Percentiles rank a stretch among this genome's conserved stretches.
phyloP scores from a whole-genome alignment of 2,113 vertebrate genomes.

The Podarcis muralis region DNA sequence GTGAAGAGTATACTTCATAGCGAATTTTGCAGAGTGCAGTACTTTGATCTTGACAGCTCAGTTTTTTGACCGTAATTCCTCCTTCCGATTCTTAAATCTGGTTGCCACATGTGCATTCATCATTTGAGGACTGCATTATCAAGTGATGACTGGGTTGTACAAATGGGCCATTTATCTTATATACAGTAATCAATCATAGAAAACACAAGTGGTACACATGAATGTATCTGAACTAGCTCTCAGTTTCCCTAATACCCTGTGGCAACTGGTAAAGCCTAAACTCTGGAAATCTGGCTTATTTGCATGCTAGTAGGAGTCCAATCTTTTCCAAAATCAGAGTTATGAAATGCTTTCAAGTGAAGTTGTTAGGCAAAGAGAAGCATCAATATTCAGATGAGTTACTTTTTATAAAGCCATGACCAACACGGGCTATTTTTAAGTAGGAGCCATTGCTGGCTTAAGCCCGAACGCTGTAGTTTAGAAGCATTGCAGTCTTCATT shows the following conservation, averaged over 20 bases:
- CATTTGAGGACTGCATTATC: neutral
- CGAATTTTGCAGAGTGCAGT: neutral
- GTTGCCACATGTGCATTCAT: neutral
- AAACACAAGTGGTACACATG: neutral
- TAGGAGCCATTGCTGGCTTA: neutral
- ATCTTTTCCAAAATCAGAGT: constrained; percentile 32
- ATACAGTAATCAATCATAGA: neutral
- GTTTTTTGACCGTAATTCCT: neutral
- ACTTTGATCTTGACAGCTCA: neutral
- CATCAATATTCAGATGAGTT: neutral
- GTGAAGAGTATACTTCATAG: neutral
- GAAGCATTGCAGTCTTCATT: too few species aligned
- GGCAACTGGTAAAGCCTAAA: neutral
- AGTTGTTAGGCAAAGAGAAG: constrained; percentile 9
- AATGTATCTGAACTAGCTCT: neutral
- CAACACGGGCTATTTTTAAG: constrained; percentile 20
- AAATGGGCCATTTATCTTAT: neutral
- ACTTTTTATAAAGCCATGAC: constrained; percentile 4
- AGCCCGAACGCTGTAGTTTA: neutral
- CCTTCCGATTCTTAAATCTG: neutral
- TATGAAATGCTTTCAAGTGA: neutral
- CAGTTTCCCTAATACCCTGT: neutral
- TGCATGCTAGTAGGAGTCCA: neutral
- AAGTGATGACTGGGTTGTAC: too few species aligned
- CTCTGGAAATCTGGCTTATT: neutral